A percentile compares a stretch with the other conserved stretches of the same genome.
Evolutionary conservation across 2,113 vertebrate species (phyloP).

Genomic region (Gymnogyps californianus): DNA sequence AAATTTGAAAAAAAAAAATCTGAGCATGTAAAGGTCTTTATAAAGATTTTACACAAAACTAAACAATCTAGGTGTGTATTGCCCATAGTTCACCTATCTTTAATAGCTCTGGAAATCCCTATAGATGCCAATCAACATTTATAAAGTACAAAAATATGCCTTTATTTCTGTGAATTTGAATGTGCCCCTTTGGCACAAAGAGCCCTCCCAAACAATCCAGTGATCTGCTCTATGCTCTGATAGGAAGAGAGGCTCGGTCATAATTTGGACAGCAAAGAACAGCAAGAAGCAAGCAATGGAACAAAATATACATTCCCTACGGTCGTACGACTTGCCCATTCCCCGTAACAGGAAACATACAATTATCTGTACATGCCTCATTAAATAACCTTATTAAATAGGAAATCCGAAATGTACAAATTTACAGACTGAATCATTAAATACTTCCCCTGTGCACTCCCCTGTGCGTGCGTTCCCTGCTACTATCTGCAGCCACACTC

Average conservation of each 20-base stretch:
- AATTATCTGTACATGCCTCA: constrained; percentile 75
- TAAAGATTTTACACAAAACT: background rate
- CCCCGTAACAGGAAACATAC: constrained; percentile 46
- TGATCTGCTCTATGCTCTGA: background rate
- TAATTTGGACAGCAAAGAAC: background rate
- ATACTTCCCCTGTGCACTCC: constrained; percentile 47
- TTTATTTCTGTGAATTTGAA: constrained; percentile 8
- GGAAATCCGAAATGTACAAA: constrained; percentile 80
- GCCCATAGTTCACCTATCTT: background rate
- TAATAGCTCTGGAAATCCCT: background rate
- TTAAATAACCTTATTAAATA: constrained; percentile 84
- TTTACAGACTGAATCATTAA: constrained; percentile 79
- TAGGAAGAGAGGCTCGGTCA: background rate
- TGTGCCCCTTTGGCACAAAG: background rate
- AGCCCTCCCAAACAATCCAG: background rate
- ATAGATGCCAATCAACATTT: background rate
- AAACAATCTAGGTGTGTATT: background rate
- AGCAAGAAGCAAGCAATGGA: constrained; percentile 33
- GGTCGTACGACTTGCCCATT: background rate
- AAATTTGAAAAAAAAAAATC: background rate
- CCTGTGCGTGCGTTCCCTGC: background rate
- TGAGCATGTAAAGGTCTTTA: background rate
- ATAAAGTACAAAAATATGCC: constrained; percentile 8
- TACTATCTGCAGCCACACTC: constrained; percentile 98
- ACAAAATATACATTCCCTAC: constrained; percentile 60